These are phyloP conservation scores for Rhadinocentrus ornatus DNA, from an alignment of 2,797 vertebrate genomes.

Conservation along the genomic window DNA sequence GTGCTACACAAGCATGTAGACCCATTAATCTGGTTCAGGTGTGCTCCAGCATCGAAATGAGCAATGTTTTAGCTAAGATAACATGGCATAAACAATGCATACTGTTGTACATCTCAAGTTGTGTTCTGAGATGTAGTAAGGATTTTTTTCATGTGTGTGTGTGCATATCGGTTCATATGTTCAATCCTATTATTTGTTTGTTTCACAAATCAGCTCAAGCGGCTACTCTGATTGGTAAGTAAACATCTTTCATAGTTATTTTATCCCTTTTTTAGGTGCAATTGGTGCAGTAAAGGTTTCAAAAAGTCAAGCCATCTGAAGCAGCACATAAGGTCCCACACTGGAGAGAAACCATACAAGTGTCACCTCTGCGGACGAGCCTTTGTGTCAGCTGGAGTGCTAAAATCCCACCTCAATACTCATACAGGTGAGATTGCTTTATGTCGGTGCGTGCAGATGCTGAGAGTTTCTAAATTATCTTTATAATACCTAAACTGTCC, in stretches of 20 bases:
- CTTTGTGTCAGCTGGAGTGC: slow-evolving; percentile 96
- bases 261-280: slow-evolving; percentile 79
- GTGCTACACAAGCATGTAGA: no score
- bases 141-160: no score
- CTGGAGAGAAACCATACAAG: slow-evolving; percentile 95
- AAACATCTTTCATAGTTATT: background rate
- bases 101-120: no score
- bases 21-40: no score
- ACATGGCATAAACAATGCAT: no score
- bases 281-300: slow-evolving; percentile 93
- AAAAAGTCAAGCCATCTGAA: slow-evolving; percentile 99
- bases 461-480: no score
- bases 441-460: background rate
- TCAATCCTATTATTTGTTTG: background rate
- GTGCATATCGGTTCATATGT: no score
- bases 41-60: no score
- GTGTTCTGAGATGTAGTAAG: no score
- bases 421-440: slow-evolving; percentile 88
- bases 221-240: background rate
- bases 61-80: no score
- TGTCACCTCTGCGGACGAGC: slow-evolving; percentile 93
- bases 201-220: background rate
- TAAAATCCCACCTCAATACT: slow-evolving; percentile 97
- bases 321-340: slow-evolving; percentile 96
- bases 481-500: background rate